phyloP scores from a whole-genome alignment of 2,797 vertebrate species.

The Glyptemys insculpta region DNA sequence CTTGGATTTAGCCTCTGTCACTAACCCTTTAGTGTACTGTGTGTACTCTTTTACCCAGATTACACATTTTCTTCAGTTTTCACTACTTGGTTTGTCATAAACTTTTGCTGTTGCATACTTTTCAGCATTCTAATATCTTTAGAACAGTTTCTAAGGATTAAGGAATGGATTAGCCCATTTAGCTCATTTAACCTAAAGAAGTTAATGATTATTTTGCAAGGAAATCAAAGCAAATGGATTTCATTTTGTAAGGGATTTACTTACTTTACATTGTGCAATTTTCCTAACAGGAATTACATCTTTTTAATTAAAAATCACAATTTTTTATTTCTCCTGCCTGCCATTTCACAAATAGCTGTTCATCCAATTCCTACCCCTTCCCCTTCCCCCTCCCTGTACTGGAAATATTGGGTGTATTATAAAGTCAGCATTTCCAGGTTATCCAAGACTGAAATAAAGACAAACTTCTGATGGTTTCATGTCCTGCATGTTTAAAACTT shows the following conservation, averaged over 20 bases:
- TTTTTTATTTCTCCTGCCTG: neutral
- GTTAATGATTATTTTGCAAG: slow-evolving; percentile 46
- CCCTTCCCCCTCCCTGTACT: neutral
- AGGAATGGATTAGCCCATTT: neutral
- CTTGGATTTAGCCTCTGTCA: slow-evolving; percentile 15
- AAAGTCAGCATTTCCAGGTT: neutral
- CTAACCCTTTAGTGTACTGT: slow-evolving; percentile 33
- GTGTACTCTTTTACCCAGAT: neutral
- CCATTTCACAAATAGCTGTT: neutral
- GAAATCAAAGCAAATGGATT: slow-evolving; percentile 51
- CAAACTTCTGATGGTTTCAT: neutral
- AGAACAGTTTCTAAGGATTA: slow-evolving; percentile 38
- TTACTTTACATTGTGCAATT: neutral
- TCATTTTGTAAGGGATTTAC: slow-evolving; percentile 39
- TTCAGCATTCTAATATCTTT: slow-evolving; percentile 28
- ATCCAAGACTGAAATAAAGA: neutral
- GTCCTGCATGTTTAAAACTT: neutral
- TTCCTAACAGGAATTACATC: neutral
- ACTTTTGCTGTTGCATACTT: neutral
- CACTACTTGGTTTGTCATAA: slow-evolving; percentile 37
- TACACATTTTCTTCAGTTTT: slow-evolving; percentile 52
- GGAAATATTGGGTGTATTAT: neutral
- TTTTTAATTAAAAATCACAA: slow-evolving; percentile 14
- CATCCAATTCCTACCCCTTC: neutral
- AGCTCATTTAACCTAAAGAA: slow-evolving; percentile 34